Percentiles rank a stretch among this genome's conserved stretches.
These are phyloP conservation scores for Limnephilus rhombicus DNA, from an alignment of 2,888 invertebrate species.

Conservation along the genomic window DNA sequence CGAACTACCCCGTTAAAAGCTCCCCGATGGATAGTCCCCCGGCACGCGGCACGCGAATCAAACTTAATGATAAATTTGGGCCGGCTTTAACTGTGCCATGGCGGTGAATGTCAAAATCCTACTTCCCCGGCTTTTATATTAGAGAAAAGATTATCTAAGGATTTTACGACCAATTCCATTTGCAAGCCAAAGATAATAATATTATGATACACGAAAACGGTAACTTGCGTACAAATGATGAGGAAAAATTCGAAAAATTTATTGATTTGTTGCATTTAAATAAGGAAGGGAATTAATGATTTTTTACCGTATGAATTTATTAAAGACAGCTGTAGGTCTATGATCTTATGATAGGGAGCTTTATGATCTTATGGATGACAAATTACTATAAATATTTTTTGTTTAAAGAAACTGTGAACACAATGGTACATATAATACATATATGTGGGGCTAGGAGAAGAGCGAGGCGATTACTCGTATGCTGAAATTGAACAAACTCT, in stretches of 20 bases:
- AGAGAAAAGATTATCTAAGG: not conserved
- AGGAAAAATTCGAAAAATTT: not conserved
- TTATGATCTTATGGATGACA: too few relatives aligned
- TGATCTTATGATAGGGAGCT: too few relatives aligned
- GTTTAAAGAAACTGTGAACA: too few relatives aligned
- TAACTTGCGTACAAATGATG: not conserved
- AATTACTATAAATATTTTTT: too few relatives aligned
- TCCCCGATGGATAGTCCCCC: not conserved
- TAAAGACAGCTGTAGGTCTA: too few relatives aligned
- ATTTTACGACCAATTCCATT: not conserved
- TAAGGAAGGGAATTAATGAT: too few relatives aligned
- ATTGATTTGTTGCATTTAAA: not conserved
- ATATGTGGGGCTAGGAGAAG: too few relatives aligned
- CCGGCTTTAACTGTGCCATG: slow-evolving; percentile 14
- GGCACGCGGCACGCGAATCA: slow-evolving; percentile 38
- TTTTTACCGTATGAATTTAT: too few relatives aligned
- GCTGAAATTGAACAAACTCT: too few relatives aligned
- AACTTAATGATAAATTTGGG: slow-evolving; percentile 24
- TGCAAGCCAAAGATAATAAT: not conserved
- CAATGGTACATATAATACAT: not conserved
- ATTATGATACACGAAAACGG: not conserved
- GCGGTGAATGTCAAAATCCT: slow-evolving; percentile 29
- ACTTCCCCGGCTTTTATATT: not conserved
- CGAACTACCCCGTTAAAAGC: not conserved
- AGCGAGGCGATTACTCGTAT: too few relatives aligned